phyloP scores from a whole-genome alignment of 2,113 vertebrate species.

The Onychostoma macrolepis region DNA sequence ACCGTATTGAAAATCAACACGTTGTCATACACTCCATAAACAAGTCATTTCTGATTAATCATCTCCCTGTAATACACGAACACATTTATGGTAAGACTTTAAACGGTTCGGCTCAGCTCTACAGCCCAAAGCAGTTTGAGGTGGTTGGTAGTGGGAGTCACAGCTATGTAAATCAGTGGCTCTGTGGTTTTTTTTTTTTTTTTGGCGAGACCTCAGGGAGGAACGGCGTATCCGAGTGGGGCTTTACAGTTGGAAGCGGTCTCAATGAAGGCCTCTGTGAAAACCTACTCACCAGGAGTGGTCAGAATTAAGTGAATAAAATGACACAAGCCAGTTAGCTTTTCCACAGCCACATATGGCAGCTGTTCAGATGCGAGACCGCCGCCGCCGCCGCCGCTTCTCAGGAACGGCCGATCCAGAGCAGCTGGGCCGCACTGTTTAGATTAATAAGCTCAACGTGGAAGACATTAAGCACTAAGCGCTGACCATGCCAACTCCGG shows the following conservation, averaged over 20 bases:
- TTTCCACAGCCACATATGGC: conserved; percentile 51
- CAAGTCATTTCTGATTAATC: conserved; percentile 58
- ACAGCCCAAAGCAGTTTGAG: conserved; percentile 3
- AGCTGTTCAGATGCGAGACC: conserved; percentile 21
- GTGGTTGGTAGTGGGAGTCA: conserved; percentile 25
- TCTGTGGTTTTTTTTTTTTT: conserved; percentile 38
- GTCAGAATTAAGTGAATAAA: conserved; percentile 57
- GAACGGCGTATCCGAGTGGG: not conserved
- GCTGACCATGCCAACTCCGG: conserved; percentile 33
- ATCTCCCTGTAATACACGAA: not conserved
- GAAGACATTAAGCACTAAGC: conserved; percentile 42
- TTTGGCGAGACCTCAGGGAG: conserved; percentile 11
- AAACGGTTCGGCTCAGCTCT: conserved; percentile 38
- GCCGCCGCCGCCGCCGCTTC: conserved; percentile 8
- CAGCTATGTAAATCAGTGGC: conserved; percentile 43
- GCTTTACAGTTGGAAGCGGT: conserved; percentile 44
- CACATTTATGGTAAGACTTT: conserved; percentile 51
- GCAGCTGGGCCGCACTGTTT: conserved; percentile 55
- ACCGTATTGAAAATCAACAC: conserved; percentile 52
- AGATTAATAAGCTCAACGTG: conserved; percentile 54
- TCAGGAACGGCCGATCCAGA: conserved; percentile 3
- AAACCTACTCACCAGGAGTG: conserved; percentile 22
- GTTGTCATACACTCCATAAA: conserved; percentile 60
- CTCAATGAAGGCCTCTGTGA: conserved; percentile 45
- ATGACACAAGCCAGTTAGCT: conserved; percentile 42